These are phyloP conservation scores for Pyrrhura leucotis DNA, from an alignment of 2,797 vertebrate genomes.

Conservation along the genomic window DNA sequence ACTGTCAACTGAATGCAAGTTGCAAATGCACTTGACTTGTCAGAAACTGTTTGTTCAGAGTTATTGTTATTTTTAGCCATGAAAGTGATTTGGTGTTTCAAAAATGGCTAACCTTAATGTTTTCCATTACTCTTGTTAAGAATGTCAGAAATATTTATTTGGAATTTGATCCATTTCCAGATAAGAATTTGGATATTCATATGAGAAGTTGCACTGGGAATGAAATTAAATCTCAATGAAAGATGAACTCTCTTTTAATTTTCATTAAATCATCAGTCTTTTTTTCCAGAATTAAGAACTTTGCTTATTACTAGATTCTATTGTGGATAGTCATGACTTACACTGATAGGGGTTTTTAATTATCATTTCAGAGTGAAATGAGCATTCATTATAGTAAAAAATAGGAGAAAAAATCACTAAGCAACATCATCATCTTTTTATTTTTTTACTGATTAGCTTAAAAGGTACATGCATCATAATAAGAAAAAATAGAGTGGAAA, in stretches of 20 bases:
- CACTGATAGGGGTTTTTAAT: conserved; percentile 17
- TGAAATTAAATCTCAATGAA: not conserved
- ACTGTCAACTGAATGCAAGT: not conserved
- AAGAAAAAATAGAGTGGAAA: conserved; percentile 15
- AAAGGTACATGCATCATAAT: not conserved
- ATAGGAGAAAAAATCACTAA: conserved; percentile 1
- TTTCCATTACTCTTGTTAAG: not conserved
- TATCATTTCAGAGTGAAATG: conserved; percentile 29
- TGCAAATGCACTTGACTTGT: not conserved
- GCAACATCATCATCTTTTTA: not conserved
- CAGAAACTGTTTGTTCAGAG: not conserved
- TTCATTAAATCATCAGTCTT: not conserved
- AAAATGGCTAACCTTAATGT: not conserved
- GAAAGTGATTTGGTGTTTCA: not conserved
- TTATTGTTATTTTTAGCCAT: not conserved
- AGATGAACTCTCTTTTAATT: not conserved
- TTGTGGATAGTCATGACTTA: not conserved
- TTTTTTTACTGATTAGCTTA: conserved; percentile 23
- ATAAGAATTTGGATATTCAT: not conserved
- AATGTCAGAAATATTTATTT: not conserved
- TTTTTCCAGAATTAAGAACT: conserved; percentile 27
- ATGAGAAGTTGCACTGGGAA: not conserved
- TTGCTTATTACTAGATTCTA: conserved; percentile 8
- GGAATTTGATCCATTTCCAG: not conserved
- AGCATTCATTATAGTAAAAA: conserved; percentile 4